A percentile compares a stretch with the other conserved stretches of the same genome.
phyloP scores from a whole-genome alignment of 2,888 invertebrate genomes.

The Latrodectus elegans region DNA sequence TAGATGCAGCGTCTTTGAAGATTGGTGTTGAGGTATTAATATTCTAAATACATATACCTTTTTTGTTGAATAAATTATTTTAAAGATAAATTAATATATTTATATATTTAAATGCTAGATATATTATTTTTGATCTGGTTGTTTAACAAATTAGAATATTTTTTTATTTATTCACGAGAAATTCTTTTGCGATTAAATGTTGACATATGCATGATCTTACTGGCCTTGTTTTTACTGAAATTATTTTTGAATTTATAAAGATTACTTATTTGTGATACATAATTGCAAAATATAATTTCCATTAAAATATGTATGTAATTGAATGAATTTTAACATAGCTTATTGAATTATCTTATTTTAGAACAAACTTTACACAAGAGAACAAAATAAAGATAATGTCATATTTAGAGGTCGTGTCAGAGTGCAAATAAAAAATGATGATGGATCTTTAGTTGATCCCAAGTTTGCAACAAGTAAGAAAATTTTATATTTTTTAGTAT shows the following conservation, averaged over 20 bases:
- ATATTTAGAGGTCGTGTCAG: conserved; percentile 88
- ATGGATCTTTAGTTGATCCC: conserved; percentile 84
- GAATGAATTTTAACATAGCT: no score
- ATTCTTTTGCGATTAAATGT: no score
- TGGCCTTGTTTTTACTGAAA: neutral
- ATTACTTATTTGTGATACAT: neutral
- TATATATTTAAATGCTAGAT: no score
- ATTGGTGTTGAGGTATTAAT: conserved; percentile 85
- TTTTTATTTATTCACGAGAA: no score
- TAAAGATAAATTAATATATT: no score
- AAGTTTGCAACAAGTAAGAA: conserved; percentile 81
- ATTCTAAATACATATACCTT: neutral
- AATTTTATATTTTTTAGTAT: neutral
- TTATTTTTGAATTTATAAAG: neutral
- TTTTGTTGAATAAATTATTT: no score
- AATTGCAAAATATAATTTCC: neutral
- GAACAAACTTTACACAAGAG: conserved; percentile 92
- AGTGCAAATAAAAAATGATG: conserved; percentile 93
- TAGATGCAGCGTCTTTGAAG: conserved; percentile 86
- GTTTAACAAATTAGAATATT: no score
- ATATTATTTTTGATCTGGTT: no score
- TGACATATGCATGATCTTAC: neutral
- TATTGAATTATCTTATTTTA: neutral
- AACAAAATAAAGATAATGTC: conserved; percentile 90
- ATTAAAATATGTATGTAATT: neutral